Base-by-base conservation (phyloP, 1,140 invertebrate genomes). In the Formica exsecta region DNA sequence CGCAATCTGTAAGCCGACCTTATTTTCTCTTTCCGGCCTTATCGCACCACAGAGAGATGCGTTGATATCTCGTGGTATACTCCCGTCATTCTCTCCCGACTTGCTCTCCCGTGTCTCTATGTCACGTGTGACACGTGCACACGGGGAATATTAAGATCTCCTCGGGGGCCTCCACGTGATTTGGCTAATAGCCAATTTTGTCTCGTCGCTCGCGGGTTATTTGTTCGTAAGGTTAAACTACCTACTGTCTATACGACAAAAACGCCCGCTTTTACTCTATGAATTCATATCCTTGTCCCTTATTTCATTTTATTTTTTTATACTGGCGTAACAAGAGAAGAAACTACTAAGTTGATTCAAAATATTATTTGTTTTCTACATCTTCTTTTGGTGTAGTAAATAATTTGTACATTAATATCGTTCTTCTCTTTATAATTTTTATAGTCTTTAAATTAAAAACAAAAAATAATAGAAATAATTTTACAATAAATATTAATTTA, bases 131-230 rank as follows among this genome's bases (percentile, higher is more conserved):
- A 22, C 66, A 68, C 66, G 66, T 68, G 65, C 38, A 68, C 65
- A 41, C 2, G 4, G 16, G 13, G 51, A 62, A 61, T 9, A 8
- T 36, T 7, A 22, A 65, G 51, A 5, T 59, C 6, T 70, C 7
- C 16, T 41, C 22, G n/a, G n/a, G 66, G 38, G n/a, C 9, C 62
- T 36, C 16, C n/a, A 25, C 38, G 38, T 48, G 1, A 19, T 29
- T 6, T 32, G 36, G n/a, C 7, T 38, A 77, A 85, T 79, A 70
- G 36, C 38, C 66, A 85, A 85, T 87, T 87, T 87, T 66, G 9
- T 48, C n/a, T 19, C 6, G 25, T 36, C 9, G 7, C 9, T 57
- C 11, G 19, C 29, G 51, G 25, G 4, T 51, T 22, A 19, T 16
- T 29, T 41, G 3, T 62, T 85, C 76, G 9, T 87, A 36, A 71